These are phyloP conservation scores for Erethizon dorsatum DNA, from an alignment of 2,797 vertebrate genomes.

Conservation along the genomic window DNA sequence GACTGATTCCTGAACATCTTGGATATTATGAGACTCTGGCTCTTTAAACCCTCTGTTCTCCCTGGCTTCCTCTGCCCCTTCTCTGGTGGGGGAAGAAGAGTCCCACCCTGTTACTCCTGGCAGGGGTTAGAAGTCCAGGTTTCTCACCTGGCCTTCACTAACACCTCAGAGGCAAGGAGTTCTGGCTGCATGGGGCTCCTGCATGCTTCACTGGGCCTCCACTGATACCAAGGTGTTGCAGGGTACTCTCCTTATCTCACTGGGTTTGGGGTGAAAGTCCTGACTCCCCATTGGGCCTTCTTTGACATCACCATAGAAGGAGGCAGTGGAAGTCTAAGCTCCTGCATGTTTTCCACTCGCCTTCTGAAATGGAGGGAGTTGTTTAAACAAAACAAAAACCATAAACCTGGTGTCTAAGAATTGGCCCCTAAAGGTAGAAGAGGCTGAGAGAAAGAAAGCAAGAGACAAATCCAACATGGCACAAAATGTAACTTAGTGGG, in stretches of 20 bases:
- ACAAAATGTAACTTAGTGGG: background rate
- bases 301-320: background rate
- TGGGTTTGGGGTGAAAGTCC: background rate
- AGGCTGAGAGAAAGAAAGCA: background rate
- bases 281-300: background rate
- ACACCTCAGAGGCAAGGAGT: background rate
- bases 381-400: background rate
- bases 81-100: background rate
- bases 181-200: background rate
- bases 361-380: background rate
- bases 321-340: background rate
- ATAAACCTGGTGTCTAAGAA: background rate
- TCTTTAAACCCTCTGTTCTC: background rate
- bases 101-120: background rate
- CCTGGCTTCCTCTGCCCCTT: background rate
- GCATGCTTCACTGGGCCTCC: background rate
- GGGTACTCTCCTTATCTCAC: background rate
- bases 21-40: background rate
- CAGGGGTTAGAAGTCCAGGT: background rate
- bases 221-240: background rate
- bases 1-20: background rate
- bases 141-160: background rate
- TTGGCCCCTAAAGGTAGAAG: background rate
- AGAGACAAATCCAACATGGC: background rate
- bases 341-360: background rate